A percentile compares a stretch with the other conserved stretches of the same genome.
These are phyloP conservation scores for Diglossa cyanea DNA, from an alignment of 2,797 vertebrate species.

Conservation along the genomic window DNA sequence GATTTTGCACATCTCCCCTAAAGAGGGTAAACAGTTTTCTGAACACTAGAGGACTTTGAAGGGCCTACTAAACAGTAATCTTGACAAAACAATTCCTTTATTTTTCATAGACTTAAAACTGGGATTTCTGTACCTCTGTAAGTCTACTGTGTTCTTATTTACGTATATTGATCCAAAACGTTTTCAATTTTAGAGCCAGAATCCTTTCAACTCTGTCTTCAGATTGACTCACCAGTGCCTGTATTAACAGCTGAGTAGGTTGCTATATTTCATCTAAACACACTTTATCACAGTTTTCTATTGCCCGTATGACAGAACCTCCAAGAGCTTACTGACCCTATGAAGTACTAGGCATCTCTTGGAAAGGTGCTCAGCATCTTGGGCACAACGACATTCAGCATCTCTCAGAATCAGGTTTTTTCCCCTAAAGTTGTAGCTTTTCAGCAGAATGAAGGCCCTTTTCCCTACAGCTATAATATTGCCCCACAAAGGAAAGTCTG, in stretches of 20 bases:
- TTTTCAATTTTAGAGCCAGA: constrained; percentile 18
- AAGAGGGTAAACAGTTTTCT: constrained; percentile 2
- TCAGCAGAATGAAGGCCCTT: neutral
- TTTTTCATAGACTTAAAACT: neutral
- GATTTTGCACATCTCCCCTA: neutral
- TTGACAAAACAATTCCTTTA: neutral
- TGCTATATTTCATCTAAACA: neutral
- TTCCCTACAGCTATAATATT: neutral
- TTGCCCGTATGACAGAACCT: neutral
- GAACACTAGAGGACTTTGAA: neutral
- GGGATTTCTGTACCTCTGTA: neutral
- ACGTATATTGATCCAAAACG: constrained; percentile 20
- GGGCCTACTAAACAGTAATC: neutral
- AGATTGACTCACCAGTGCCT: neutral
- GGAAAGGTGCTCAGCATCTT: neutral
- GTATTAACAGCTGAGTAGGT: neutral
- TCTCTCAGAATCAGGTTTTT: neutral
- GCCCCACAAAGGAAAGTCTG: neutral
- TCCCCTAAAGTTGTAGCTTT: neutral
- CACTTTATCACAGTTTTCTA: neutral
- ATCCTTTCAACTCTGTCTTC: neutral
- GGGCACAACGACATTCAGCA: neutral
- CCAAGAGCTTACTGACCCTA: neutral
- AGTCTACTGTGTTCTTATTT: constrained; percentile 3
- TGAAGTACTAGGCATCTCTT: neutral